phyloP scores from a whole-genome alignment of 2,113 vertebrate genomes.

The Xenopus laevis region DNA sequence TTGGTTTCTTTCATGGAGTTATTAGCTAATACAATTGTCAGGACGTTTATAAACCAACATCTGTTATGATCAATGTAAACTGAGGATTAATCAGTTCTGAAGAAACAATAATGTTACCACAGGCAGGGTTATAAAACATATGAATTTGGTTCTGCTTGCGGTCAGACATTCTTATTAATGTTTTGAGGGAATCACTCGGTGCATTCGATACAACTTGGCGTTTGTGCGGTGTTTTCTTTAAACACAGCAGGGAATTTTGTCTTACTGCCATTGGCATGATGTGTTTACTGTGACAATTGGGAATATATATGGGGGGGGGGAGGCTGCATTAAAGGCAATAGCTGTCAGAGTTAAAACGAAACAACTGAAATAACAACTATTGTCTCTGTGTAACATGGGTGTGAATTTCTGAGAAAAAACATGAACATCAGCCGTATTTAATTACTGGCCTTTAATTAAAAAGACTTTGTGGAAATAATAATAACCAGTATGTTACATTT shows the following conservation, averaged over 20 bases:
- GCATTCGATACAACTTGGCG: constrained; percentile 31
- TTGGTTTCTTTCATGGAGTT: constrained; percentile 73
- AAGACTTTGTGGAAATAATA: not conserved
- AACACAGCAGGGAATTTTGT: constrained; percentile 42
- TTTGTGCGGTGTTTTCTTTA: constrained; percentile 33
- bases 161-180: constrained; percentile 28
- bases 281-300: constrained; percentile 15
- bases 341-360: constrained; percentile 23
- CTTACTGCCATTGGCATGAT: constrained; percentile 26
- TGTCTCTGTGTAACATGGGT: constrained; percentile 36
- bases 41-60: constrained; percentile 77
- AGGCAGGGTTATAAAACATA: constrained; percentile 28
- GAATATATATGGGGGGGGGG: constrained; percentile 17
- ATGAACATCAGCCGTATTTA: constrained; percentile 13
- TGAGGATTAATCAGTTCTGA: constrained; percentile 60
- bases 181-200: constrained; percentile 31
- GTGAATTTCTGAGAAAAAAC: constrained; percentile 21
- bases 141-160: constrained; percentile 13
- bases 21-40: constrained; percentile 79
- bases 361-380: constrained; percentile 42
- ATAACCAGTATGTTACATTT: not conserved
- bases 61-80: constrained; percentile 69
- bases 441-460: constrained; percentile 19
- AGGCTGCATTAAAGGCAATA: constrained; percentile 26
- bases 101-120: constrained; percentile 22